Conservation (phyloP, 2,888 invertebrate genomes). For the Altica lythri region DNA sequence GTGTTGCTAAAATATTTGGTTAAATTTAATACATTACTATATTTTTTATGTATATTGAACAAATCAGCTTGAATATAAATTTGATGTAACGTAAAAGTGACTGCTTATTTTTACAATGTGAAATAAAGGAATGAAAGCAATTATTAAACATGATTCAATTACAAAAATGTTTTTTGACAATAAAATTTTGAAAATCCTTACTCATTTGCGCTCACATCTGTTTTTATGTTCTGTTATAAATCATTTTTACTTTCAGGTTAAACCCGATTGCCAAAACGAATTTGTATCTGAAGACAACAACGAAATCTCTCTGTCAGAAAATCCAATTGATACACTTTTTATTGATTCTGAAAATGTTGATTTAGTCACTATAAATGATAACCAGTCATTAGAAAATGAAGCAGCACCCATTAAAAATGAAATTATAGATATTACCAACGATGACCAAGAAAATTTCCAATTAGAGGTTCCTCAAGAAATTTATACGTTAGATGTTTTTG, state of each 20-base stretch:
- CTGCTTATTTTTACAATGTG: no score
- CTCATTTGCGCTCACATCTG: no score
- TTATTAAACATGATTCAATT: no score
- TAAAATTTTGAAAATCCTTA: no score
- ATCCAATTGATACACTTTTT: conserved; percentile 23
- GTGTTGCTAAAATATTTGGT: no score
- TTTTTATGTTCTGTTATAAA: no score
- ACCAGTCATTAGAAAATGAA: not conserved
- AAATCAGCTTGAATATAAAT: no score
- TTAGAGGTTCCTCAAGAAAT: conserved; percentile 36
- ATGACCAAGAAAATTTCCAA: conserved; percentile 29
- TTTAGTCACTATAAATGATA: conserved; percentile 6
- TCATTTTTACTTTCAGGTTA: conserved; percentile 7
- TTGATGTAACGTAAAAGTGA: no score
- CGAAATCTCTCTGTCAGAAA: conserved; percentile 7
- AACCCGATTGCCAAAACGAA: conserved; percentile 14
- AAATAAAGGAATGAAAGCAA: no score
- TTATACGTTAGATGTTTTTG: conserved; percentile 27
- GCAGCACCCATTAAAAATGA: conserved; percentile 16
- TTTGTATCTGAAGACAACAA: not conserved
- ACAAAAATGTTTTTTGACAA: no score
- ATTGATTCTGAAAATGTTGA: conserved; percentile 24
- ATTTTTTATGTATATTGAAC: no score
- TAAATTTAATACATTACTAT: no score
- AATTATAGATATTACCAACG: conserved; percentile 30